Evolutionary conservation across 2,797 vertebrate species (phyloP), one percentile per base, ranked within the genome.

Genomic region (Myotis daubentonii): DNA sequence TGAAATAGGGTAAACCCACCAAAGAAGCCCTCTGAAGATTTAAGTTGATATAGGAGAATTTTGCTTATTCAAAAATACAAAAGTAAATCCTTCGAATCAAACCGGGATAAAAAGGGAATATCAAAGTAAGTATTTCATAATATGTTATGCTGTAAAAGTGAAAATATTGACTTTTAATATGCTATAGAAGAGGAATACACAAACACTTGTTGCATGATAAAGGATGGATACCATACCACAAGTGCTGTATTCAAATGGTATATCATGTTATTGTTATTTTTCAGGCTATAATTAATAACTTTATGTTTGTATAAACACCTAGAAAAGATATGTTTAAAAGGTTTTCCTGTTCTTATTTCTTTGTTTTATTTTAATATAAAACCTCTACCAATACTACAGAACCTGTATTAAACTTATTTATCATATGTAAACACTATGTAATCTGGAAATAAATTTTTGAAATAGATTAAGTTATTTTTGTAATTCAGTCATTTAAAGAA

Each of bases 1-100:
- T 83, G 47, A 93, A 97, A 96, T 88, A 94, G 87, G 76, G 92
- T 82, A 93, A 94, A n/a, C 87, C 28, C 16, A 90, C 41, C 91
- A 23, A 68, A 97, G 62, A 96, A 78, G 49, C 44, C 44, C 66
- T 93, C 60, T 87, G 44, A 90, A 89, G 23, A 87, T 87, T 87
- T 89, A 94, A 91, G 87, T 47, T n/a, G 8, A 89, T 60, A 95
- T 5, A 36, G 38, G 10, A 86, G 38, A 94, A 91, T 85, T 94
- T 83, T 91, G 47, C 57, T 94, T 49, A 94, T 41, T 47, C 75
- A 96, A 75, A 95, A 87, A 53, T 28, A 92, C 16, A 96, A 53
- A 17, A 65, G 80, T 55, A 66, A 44, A 72, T 11, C 79, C 65
- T 89, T 94, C 86, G 6, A 95, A 55, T 91, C n/a, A 95, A 92